phyloP scores from a whole-genome alignment of 2,888 invertebrate genomes.

The Teleogryllus oceanicus region DNA sequence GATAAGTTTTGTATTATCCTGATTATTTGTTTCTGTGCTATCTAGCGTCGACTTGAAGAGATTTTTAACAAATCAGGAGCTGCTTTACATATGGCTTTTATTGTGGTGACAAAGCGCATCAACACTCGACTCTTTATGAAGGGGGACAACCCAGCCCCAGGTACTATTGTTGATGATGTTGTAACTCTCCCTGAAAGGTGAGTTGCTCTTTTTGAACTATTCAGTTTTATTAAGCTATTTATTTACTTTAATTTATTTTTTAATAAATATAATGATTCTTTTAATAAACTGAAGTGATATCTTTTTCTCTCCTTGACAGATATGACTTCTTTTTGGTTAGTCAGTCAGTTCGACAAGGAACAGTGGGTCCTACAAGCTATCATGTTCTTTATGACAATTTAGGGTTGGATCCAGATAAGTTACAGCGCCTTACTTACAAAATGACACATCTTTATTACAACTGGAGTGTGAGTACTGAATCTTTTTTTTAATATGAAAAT shows the following conservation, averaged over 20 bases:
- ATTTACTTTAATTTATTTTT: no score
- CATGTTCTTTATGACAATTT: constrained; percentile 75
- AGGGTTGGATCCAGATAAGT: constrained; percentile 64
- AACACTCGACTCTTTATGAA: constrained; percentile 61
- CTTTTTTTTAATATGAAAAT: no score
- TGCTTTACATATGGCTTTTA: constrained; percentile 49
- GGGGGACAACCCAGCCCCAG: constrained; percentile 49
- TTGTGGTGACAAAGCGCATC: constrained; percentile 53
- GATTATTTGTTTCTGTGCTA: no score
- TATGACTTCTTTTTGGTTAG: constrained; percentile 90
- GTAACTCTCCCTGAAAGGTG: constrained; percentile 45
- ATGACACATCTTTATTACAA: constrained; percentile 87
- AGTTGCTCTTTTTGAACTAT: constrained; percentile 30
- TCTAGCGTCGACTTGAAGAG: no score
- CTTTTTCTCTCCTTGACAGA: constrained; percentile 46
- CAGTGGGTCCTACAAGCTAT: constrained; percentile 86
- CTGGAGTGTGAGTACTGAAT: constrained; percentile 61
- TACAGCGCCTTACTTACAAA: constrained; percentile 83
- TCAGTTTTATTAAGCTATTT: no score
- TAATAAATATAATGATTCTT: no score
- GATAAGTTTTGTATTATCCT: no score
- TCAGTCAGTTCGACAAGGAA: constrained; percentile 82
- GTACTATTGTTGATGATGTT: constrained; percentile 50
- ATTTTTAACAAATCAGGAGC: no score
- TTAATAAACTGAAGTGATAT: background rate